Conservation (phyloP, 1,140 invertebrate species). For the Elymnias hypermnestra region DNA sequence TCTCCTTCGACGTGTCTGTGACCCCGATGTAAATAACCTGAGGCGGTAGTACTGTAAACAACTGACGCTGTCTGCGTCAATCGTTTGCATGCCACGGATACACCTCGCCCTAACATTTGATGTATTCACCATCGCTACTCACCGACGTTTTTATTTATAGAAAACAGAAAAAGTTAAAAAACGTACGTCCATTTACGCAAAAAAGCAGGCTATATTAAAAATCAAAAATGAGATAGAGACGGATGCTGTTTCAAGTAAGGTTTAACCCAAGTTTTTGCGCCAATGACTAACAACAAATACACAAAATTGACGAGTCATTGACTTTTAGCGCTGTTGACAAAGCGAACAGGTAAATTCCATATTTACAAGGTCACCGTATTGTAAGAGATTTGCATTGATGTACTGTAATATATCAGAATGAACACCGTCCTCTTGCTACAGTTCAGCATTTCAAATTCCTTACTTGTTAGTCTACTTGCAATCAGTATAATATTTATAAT, state of each 20-base stretch:
- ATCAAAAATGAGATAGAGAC: too few species aligned
- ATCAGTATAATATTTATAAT: slow-evolving; percentile 43
- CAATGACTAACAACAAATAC: slow-evolving; percentile 10
- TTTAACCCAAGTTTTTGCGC: slow-evolving; percentile 7
- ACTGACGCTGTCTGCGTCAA: slow-evolving; percentile 65
- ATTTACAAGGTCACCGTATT: background rate
- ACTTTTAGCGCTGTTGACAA: slow-evolving; percentile 11
- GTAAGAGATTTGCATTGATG: background rate
- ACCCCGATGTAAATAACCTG: slow-evolving; percentile 74
- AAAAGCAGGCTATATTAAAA: too few species aligned
- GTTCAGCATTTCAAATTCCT: background rate
- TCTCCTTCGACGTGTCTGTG: slow-evolving; percentile 69
- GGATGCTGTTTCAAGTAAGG: background rate
- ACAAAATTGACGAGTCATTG: slow-evolving; percentile 12
- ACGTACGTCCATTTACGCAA: too few species aligned
- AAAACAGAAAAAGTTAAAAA: background rate
- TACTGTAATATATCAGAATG: background rate
- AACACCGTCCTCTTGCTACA: background rate
- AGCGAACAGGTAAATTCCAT: slow-evolving; percentile 13
- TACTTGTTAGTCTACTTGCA: slow-evolving; percentile 21
- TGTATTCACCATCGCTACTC: slow-evolving; percentile 34
- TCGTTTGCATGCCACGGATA: slow-evolving; percentile 39
- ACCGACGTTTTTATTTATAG: slow-evolving; percentile 28
- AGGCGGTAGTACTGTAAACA: slow-evolving; percentile 67
- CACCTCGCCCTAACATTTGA: slow-evolving; percentile 43